Conservation (phyloP, 64 coral and sea anemone genomes). For the Trachythela sp. region DNA sequence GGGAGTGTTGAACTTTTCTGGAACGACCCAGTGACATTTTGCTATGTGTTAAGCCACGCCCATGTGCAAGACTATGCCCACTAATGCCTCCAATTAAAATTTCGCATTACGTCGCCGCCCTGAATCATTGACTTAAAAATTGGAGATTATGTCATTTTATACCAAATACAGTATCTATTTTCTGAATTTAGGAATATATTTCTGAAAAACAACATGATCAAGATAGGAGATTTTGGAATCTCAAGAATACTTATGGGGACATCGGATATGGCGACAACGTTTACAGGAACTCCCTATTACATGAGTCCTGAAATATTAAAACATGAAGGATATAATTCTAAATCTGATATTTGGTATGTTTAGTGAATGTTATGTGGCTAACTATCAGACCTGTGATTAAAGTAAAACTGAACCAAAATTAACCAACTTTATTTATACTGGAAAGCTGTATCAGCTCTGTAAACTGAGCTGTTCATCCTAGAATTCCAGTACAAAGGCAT, state of each 20-base stretch:
- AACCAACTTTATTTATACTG: neutral
- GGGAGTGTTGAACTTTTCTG: too few relatives aligned
- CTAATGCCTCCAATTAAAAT: too few relatives aligned
- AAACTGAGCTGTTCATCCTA: too few relatives aligned
- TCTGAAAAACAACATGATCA: constrained; percentile 93
- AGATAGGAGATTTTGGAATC: constrained; percentile 98
- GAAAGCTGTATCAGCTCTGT: neutral
- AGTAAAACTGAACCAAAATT: neutral
- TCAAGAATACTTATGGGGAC: constrained; percentile 99
- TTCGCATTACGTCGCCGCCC: too few relatives aligned
- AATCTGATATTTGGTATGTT: constrained; percentile 93
- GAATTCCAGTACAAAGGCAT: too few relatives aligned
- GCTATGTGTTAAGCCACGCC: too few relatives aligned
- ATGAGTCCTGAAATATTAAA: constrained; percentile 99
- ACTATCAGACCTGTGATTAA: neutral
- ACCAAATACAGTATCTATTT: neutral
- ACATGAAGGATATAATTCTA: constrained; percentile 94
- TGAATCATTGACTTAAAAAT: too few relatives aligned
- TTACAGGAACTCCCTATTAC: constrained; percentile 96
- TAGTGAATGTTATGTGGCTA: neutral
- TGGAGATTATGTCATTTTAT: too few relatives aligned
- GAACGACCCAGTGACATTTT: too few relatives aligned
- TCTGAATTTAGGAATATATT: constrained; percentile 76
- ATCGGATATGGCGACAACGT: constrained; percentile 96
- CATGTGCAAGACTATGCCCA: too few relatives aligned